A percentile compares a stretch with the other conserved stretches of the same genome.
phyloP scores from a whole-genome alignment of 2,113 vertebrate species.

The Cygnus buccinator region DNA sequence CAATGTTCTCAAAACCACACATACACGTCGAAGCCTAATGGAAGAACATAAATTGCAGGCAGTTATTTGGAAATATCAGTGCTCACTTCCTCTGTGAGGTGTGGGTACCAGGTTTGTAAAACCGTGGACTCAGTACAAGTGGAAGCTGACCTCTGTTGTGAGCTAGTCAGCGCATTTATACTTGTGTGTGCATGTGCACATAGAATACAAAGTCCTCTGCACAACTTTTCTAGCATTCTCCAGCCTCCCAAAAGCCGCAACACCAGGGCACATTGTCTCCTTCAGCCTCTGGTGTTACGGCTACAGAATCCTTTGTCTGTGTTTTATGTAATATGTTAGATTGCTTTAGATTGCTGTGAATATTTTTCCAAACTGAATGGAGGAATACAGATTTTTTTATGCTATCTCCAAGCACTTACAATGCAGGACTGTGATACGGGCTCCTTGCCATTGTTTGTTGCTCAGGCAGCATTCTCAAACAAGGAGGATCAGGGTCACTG shows the following conservation, averaged over 20 bases:
- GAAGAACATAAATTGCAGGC: background rate
- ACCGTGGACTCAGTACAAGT: fast-evolving
- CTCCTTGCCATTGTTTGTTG: background rate
- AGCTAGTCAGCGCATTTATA: background rate
- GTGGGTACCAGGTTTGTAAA: background rate
- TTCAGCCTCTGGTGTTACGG: background rate
- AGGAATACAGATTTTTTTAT: background rate
- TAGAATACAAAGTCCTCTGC: background rate
- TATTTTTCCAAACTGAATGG: background rate
- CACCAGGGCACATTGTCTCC: background rate
- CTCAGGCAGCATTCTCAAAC: background rate
- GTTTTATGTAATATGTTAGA: background rate
- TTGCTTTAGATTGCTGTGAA: background rate
- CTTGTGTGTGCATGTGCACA: background rate
- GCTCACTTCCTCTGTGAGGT: fast-evolving
- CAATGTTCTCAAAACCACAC: background rate
- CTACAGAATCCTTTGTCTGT: background rate
- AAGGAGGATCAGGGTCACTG: background rate
- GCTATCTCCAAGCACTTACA: background rate
- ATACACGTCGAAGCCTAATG: background rate
- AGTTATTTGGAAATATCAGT: background rate
- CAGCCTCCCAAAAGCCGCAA: background rate
- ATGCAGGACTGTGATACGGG: background rate
- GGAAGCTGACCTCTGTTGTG: background rate
- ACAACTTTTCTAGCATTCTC: background rate